A percentile compares a stretch with the other conserved stretches of the same genome.
phyloP scores from a whole-genome alignment of 2,888 invertebrate species.

The Marronus borbonicus region DNA sequence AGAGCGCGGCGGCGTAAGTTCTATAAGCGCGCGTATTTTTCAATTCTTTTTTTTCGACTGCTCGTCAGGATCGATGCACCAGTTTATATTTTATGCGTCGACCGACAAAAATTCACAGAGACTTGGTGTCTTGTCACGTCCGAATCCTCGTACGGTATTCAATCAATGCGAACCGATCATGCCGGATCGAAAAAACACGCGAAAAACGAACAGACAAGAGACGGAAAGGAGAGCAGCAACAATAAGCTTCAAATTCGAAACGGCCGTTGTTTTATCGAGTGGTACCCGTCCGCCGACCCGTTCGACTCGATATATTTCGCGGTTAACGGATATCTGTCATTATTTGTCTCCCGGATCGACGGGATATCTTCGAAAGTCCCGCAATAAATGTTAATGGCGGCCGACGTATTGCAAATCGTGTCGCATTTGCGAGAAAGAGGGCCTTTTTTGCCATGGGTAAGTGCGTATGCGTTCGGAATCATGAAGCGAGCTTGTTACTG shows the following conservation, averaged over 20 bases:
- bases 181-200: neutral
- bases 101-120: conserved; percentile 31
- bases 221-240: neutral
- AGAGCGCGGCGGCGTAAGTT: neutral
- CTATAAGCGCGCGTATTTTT: neutral
- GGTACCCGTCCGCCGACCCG: neutral
- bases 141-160: conserved; percentile 30
- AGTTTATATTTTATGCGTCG: conserved; percentile 9
- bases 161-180: conserved; percentile 36
- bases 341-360: conserved; percentile 17
- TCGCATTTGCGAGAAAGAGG: neutral
- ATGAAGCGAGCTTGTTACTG: neutral
- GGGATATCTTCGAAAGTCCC: conserved; percentile 19
- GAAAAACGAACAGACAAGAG: neutral
- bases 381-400: conserved; percentile 29
- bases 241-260: conserved; percentile 20
- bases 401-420: conserved; percentile 23
- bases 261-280: neutral
- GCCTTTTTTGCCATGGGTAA: no score
- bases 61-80: neutral
- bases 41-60: neutral
- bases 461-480: neutral
- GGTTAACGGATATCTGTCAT: conserved; percentile 38
- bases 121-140: conserved; percentile 43
- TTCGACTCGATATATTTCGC: conserved; percentile 12